These are phyloP conservation scores for Chelidonichthys spinosus DNA, from an alignment of 2,797 vertebrate genomes.

Conservation along the genomic window DNA sequence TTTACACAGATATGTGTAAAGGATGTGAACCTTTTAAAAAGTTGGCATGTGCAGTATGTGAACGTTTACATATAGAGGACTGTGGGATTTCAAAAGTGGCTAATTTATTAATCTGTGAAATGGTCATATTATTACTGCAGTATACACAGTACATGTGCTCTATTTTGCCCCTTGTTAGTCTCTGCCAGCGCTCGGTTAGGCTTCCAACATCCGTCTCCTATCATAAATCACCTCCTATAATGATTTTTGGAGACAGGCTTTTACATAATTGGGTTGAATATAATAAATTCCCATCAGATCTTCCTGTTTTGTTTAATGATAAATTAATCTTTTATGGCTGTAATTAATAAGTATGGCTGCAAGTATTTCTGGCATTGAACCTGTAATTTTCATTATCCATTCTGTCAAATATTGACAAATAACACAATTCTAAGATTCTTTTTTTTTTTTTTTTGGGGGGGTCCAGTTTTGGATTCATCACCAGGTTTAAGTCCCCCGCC, in stretches of 20 bases:
- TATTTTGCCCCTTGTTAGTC: neutral
- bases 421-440: too few relatives aligned
- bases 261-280: neutral
- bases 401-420: too few relatives aligned
- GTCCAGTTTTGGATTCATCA: too few relatives aligned
- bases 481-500: too few relatives aligned
- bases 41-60: neutral
- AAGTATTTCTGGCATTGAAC: neutral
- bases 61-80: neutral
- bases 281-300: neutral
- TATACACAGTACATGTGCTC: neutral
- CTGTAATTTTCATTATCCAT: too few relatives aligned
- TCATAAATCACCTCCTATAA: neutral
- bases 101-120: slow-evolving; percentile 1
- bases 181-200: neutral
- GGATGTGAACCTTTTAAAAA: neutral
- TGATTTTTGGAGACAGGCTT: neutral
- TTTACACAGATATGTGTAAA: too few relatives aligned
- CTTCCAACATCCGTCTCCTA: neutral
- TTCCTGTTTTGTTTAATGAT: neutral
- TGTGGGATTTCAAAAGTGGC: neutral
- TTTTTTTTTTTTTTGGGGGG: too few relatives aligned
- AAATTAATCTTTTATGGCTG: too few relatives aligned
- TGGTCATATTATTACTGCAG: neutral
- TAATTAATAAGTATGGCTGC: too few relatives aligned